Conservation (phyloP, 2,888 invertebrate genomes). For the Drosophila maculinotata region DNA sequence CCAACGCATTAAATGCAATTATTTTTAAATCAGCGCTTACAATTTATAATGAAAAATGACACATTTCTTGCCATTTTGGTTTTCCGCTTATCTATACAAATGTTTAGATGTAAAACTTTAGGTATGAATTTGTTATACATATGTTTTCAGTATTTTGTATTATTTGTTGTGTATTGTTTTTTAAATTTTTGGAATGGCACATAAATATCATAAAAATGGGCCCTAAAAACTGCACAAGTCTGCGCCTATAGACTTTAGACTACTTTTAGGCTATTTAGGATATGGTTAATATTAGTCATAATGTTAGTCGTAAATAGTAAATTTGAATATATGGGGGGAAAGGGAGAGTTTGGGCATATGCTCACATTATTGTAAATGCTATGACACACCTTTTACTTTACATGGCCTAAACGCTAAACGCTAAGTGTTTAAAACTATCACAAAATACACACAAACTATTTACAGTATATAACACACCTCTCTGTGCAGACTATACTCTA, state of each 20-base stretch:
- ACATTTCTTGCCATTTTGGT: slow-evolving; percentile 64
- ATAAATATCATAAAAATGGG: slow-evolving; percentile 74
- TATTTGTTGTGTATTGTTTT: slow-evolving; percentile 19
- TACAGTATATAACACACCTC: slow-evolving; percentile 34
- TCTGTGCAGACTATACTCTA: slow-evolving; percentile 46
- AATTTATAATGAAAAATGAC: slow-evolving; percentile 39
- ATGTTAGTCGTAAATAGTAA: slow-evolving; percentile 41
- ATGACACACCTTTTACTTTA: slow-evolving; percentile 83
- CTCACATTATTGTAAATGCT: slow-evolving; percentile 70
- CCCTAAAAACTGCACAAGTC: slow-evolving; percentile 69
- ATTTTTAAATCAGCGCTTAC: slow-evolving; percentile 54
- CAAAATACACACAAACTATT: slow-evolving; percentile 62
- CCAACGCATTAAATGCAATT: slow-evolving; percentile 79
- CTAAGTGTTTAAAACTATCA: slow-evolving; percentile 73
- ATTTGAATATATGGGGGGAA: neutral
- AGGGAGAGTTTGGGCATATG: slow-evolving; percentile 24
- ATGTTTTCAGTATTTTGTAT: slow-evolving; percentile 16
- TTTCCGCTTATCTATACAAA: slow-evolving; percentile 52
- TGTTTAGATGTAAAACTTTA: slow-evolving; percentile 45
- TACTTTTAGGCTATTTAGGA: slow-evolving; percentile 78
- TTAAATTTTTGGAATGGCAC: slow-evolving; percentile 80
- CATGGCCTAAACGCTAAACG: slow-evolving; percentile 75
- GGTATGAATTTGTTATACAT: slow-evolving; percentile 50
- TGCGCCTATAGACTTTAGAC: slow-evolving; percentile 51
- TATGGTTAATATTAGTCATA: slow-evolving; percentile 65